Base-by-base conservation (phyloP, 1,140 invertebrate species). In the Drosophila pseudoananassae region DNA sequence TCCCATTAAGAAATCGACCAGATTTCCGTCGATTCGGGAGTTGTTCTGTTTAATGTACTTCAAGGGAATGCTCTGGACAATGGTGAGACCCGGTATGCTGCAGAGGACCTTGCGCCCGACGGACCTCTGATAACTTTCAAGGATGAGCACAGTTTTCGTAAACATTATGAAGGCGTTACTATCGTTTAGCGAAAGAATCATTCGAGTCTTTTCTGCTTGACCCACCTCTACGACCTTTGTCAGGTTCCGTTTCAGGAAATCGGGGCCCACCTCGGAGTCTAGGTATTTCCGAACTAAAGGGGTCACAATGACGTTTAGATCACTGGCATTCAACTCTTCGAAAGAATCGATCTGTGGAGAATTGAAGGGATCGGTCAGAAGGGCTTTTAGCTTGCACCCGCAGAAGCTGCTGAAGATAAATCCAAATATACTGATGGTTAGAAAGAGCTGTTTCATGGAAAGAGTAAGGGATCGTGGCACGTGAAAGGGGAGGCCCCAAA, bases 381-480 rank as follows among this genome's bases (percentile, higher is more conserved):
- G 15, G 0, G 79, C 33, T 10, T 71, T 83, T 10, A 83, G 12
- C 23, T 83, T 83, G 46, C 70, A 64, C 31, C 51, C 54, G 55
- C 78, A 76, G 17, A 64, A 75, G 10, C 47, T 53, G 31, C 47
- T 64, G 8, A 63, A 52, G 10, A 83, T 50, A 14, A 83, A 0
- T 1, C 80, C 71, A 36, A 78, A 83, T 2, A 83, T 0, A 38
- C 57, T 64, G 31, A 83, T 78, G 4, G 73, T 9, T 38, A 83
- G 49, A 1, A 78, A 46, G 7, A 83, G 47, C 25, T 71, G 38
- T 9, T 15, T n/a, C 38, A 40, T n/a, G 38, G 80, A 0, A 58
- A 52, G 0, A 68, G 50, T 0, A 64, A 52, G 0, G 40, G 17
- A 14, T 20, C 63, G 1, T 43, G 8, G 0, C 61, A 8, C 6